Base-by-base conservation (phyloP, 2,888 invertebrate genomes). In the Erynnis tages region DNA sequence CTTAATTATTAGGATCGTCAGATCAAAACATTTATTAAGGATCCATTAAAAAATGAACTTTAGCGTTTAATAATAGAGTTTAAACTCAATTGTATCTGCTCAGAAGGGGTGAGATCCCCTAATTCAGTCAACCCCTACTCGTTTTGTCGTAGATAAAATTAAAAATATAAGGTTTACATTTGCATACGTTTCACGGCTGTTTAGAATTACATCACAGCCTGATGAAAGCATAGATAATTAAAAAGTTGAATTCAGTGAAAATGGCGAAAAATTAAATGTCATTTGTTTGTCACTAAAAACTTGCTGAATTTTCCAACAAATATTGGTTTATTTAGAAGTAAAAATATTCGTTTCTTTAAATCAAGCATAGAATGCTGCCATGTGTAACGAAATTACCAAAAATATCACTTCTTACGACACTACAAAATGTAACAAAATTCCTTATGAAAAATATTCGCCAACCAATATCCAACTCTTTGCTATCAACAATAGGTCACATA, bases 61-160 rank as follows among this genome's bases (percentile, higher is more conserved):
- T 63, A 61, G 34, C 13, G 5, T n/a, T 32, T 17, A 13, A 7
- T 8, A 4, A 37, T 59, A 62, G 53, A 52, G 60, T 57, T 48
- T 19, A 49, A 57, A 61, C 60, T 59, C 2, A 30, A 21, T 47
- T 60, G 56, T 30, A 16, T 1, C 5, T 7, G 6, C 2, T n/a
- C 5, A 4, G 21, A 63, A 76, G 73, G 81, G 81, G 77, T 74
- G 71, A 61, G 56, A 61, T 65, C 77, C 78, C 80, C 76, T 70
- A 71, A 69, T 73, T 66, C 67, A 63, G 65, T 64, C 60, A 59
- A 60, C 66, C 62, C 69, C 67, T 64, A 62, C 53, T 60, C 69
- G 69, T 67, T 69, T 63, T 63, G 64, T 65, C 58, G 63, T 49
- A 67, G 68, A 75, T 72, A 63, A 71, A 74, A 79, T 79, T 82